These are phyloP conservation scores for Odontocerum albicorne DNA, from an alignment of 2,888 invertebrate species.

Conservation along the genomic window DNA sequence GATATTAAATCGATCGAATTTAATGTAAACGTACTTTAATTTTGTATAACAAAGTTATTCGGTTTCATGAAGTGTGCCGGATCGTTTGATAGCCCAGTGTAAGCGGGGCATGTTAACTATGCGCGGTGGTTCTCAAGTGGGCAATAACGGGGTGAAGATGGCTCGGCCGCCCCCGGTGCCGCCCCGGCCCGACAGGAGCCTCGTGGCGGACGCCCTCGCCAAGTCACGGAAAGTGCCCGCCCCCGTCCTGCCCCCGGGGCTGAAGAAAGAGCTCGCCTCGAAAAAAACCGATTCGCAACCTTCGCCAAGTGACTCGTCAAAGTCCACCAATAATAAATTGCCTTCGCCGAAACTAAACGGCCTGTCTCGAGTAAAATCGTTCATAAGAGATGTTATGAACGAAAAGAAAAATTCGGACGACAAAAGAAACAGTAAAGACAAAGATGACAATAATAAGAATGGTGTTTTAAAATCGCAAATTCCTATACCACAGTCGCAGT, in stretches of 20 bases:
- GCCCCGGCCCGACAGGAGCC: conserved; percentile 74
- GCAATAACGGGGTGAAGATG: conserved; percentile 38
- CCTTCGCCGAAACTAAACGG: conserved; percentile 54
- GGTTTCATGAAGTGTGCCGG: too few species aligned
- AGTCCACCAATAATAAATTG: conserved; percentile 40
- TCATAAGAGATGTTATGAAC: conserved; percentile 57
- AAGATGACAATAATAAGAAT: conserved; percentile 39
- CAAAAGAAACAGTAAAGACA: conserved; percentile 39
- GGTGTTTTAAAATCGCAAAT: conserved; percentile 28
- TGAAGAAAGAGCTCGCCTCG: conserved; percentile 45
- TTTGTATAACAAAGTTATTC: too few species aligned
- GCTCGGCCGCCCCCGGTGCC: conserved; percentile 79
- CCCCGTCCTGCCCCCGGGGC: conserved; percentile 52
- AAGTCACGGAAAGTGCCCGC: conserved; percentile 59
- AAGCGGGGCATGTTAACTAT: conserved; percentile 30
- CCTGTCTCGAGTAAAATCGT: conserved; percentile 55
- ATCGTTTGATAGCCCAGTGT: too few species aligned
- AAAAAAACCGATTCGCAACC: conserved; percentile 50
- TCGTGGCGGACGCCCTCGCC: conserved; percentile 72
- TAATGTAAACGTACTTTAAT: too few species aligned
- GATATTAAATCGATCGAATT: too few species aligned
- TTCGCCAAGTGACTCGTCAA: conserved; percentile 38
- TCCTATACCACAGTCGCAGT: conserved; percentile 41
- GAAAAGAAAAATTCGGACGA: conserved; percentile 56
- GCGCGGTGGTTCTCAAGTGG: conserved; percentile 34